phyloP scores from a whole-genome alignment of 2,888 invertebrate genomes.

The Ethmia dodecea region DNA sequence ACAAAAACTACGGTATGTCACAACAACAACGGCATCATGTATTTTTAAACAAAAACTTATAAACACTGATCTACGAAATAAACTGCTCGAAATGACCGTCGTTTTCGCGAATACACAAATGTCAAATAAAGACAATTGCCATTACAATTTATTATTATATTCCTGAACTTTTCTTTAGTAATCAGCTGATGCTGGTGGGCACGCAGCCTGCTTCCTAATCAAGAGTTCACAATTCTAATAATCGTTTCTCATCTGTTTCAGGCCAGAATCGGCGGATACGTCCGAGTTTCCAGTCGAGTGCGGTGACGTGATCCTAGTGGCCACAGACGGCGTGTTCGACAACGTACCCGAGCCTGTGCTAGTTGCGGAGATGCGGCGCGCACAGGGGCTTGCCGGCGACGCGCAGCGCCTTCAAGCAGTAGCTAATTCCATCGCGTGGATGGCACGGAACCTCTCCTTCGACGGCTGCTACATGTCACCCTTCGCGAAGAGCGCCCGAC shows the following conservation, averaged over 20 bases:
- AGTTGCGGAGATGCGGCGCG: conserved; percentile 88
- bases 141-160: no score
- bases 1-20: no score
- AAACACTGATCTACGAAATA: no score
- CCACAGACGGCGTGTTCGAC: conserved; percentile 99
- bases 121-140: no score
- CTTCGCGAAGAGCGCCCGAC: conserved; percentile 94
- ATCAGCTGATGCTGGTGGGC: no score
- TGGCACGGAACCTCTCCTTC: conserved; percentile 95
- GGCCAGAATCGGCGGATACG: conserved; percentile 94
- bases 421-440: conserved; percentile 96
- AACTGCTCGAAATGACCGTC: no score
- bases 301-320: conserved; percentile 96
- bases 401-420: conserved; percentile 89
- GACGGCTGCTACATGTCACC: conserved; percentile 97
- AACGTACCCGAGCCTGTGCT: conserved; percentile 96
- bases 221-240: no score
- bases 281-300: conserved; percentile 92
- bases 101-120: no score
- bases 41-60: no score
- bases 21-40: no score
- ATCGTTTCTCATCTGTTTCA: conserved; percentile 36
- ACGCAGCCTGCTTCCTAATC: no score
- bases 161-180: background rate
- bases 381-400: conserved; percentile 68